Evolutionary conservation across 2,888 invertebrate genomes (phyloP).

Genomic region (Branchipolynoe longqiensis): DNA sequence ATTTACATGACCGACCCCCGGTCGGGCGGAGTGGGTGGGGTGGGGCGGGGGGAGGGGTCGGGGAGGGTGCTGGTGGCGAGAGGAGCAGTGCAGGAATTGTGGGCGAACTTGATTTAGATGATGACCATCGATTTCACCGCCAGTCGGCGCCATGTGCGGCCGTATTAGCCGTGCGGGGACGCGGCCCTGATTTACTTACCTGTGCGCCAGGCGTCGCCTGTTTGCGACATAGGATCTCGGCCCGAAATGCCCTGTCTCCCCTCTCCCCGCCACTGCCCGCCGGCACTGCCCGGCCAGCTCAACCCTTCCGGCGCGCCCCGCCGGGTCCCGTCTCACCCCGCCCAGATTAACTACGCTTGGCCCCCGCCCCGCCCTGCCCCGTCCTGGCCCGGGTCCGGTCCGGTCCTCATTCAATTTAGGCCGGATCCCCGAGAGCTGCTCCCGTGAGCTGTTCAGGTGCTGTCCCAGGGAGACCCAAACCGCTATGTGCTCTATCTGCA

Average conservation of each 20-base stretch:
- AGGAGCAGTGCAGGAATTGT: background rate
- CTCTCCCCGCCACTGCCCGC: no score
- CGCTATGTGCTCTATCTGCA: no score
- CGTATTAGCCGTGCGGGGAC: background rate
- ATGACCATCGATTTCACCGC: background rate
- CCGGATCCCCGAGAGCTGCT: background rate
- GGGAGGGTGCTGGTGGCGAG: background rate
- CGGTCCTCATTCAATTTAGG: conserved; percentile 6
- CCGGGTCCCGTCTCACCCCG: no score
- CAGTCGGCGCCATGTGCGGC: background rate
- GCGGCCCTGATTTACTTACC: background rate
- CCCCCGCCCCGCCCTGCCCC: no score
- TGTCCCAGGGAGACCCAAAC: no score
- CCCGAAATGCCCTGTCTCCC: no score
- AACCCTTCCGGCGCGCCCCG: no score
- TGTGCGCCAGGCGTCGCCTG: background rate
- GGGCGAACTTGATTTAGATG: background rate
- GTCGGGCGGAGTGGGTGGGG: background rate
- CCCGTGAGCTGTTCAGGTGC: background rate
- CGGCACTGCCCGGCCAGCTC: no score
- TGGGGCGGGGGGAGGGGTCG: background rate
- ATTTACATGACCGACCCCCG: background rate
- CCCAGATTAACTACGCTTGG: no score
- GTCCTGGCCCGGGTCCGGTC: background rate
- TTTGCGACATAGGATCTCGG: background rate